phyloP scores from a whole-genome alignment of 2,888 invertebrate genomes.

The Heliconius ethilla region DNA sequence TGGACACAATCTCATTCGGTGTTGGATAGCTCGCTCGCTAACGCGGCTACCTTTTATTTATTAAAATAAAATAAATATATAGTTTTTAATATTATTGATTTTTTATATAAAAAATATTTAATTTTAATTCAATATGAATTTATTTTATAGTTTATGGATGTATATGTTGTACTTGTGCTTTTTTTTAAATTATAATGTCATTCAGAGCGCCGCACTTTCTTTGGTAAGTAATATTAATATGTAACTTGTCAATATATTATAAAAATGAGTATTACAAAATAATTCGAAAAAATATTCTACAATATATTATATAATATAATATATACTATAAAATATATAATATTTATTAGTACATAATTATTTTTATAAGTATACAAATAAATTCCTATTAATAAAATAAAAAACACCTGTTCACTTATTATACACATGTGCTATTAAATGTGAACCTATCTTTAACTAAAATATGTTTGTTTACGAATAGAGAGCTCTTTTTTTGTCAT shows the following conservation, averaged over 20 bases:
- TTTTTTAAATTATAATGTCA: background rate
- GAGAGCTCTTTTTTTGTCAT: too few relatives aligned
- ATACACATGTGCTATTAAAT: background rate
- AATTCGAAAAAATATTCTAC: too few relatives aligned
- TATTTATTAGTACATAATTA: too few relatives aligned
- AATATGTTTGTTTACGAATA: too few relatives aligned
- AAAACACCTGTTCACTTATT: too few relatives aligned
- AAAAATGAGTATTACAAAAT: background rate
- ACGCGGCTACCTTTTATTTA: conserved; percentile 27
- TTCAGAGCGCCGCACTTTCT: conserved; percentile 13
- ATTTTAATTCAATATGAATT: conserved; percentile 25
- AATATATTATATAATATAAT: too few relatives aligned
- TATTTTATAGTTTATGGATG: conserved; percentile 17
- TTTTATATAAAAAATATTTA: background rate
- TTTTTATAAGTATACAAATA: too few relatives aligned
- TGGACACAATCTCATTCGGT: conserved; percentile 43
- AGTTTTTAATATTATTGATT: background rate
- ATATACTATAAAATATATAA: too few relatives aligned
- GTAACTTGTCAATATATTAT: background rate
- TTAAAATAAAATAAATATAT: conserved; percentile 7
- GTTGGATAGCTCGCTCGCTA: conserved; percentile 34
- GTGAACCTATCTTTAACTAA: too few relatives aligned
- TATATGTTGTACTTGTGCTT: background rate
- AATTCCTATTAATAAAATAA: too few relatives aligned
- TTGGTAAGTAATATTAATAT: conserved; percentile 16